Conservation (phyloP, 2,888 invertebrate genomes). For the Eilema griseolum region DNA sequence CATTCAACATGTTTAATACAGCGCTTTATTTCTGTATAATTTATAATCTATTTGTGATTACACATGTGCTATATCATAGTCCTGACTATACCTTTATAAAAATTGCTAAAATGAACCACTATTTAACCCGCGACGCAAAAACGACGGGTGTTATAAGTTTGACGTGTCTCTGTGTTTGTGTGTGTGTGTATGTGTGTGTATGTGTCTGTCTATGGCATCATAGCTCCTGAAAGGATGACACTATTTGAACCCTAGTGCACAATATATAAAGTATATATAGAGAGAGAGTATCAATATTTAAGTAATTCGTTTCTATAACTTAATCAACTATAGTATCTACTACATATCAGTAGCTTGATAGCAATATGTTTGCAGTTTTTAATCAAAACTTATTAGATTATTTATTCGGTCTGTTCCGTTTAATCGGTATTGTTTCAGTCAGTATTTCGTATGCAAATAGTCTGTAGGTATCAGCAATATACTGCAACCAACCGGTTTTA, state of each 20-base stretch:
- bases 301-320: neutral
- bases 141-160: too few species aligned
- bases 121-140: too few species aligned
- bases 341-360: neutral
- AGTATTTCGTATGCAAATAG: slow-evolving; percentile 76
- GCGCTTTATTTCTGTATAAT: neutral
- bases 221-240: too few species aligned
- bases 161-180: too few species aligned
- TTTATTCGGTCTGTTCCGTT: slow-evolving; percentile 67
- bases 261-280: too few species aligned
- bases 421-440: slow-evolving; percentile 69
- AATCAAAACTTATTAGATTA: slow-evolving; percentile 68
- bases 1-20: slow-evolving; percentile 20
- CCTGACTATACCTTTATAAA: neutral
- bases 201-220: too few species aligned
- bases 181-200: too few species aligned
- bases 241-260: too few species aligned
- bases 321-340: neutral
- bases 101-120: neutral
- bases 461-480: slow-evolving; percentile 56
- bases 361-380: slow-evolving; percentile 45
- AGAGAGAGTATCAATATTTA: neutral
- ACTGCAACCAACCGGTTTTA: slow-evolving; percentile 57
- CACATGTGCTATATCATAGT: neutral
- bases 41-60: neutral